Conservation (phyloP, 1,140 invertebrate species). For the Zaprionus africanus region DNA sequence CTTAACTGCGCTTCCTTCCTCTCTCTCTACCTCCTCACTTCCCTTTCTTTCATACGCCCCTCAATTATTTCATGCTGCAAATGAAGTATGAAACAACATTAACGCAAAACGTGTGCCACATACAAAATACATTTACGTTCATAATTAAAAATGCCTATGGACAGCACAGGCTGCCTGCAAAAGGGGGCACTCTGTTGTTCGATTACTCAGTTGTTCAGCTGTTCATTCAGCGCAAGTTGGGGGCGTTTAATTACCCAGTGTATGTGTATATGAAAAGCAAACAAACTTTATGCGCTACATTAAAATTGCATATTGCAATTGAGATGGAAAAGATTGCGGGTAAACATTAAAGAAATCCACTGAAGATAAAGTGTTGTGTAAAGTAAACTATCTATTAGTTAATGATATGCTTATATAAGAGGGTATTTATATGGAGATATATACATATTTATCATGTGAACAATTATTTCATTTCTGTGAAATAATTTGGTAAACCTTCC, state of each 20-base stretch:
- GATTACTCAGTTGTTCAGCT: neutral
- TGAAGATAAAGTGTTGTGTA: neutral
- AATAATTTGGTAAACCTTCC: no score
- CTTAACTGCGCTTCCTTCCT: neutral
- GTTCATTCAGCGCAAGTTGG: slow-evolving; percentile 18
- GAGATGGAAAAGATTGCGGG: neutral
- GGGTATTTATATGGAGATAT: no score
- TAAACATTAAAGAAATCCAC: neutral
- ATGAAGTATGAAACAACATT: slow-evolving; percentile 74
- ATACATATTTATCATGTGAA: no score
- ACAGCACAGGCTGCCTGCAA: neutral
- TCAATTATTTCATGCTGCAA: slow-evolving; percentile 71
- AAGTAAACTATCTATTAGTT: neutral
- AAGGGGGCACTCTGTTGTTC: no score
- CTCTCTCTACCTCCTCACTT: slow-evolving; percentile 13
- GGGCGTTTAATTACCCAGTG: slow-evolving; percentile 42
- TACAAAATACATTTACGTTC: slow-evolving; percentile 55
- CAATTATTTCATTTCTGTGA: no score
- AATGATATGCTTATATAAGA: neutral
- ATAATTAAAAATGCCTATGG: slow-evolving; percentile 66
- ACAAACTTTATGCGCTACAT: slow-evolving; percentile 2
- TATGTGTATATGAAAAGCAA: neutral
- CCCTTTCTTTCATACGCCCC: slow-evolving; percentile 56
- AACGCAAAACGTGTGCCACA: slow-evolving; percentile 75
- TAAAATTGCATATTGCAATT: neutral